Evolutionary conservation across 1,140 invertebrate genomes (phyloP).

Genomic region (Brachionus calyciflorus): DNA sequence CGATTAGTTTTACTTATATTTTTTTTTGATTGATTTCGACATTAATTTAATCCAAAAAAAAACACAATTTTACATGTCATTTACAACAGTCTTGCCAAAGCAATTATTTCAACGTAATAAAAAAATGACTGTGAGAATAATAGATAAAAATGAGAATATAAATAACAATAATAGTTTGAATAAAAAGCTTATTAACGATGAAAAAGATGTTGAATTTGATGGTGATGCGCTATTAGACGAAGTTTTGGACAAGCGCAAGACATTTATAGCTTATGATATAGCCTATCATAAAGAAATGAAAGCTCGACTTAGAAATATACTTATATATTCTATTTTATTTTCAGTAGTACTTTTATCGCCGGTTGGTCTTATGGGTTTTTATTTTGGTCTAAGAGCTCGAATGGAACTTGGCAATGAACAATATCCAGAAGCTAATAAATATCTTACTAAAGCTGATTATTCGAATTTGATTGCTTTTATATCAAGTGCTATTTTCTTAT

Average conservation of each 20-base stretch:
- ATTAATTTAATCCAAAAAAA: no score
- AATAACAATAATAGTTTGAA: background rate
- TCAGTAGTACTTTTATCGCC: background rate
- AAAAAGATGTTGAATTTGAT: no score
- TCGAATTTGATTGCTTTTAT: constrained; percentile 21
- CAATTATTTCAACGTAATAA: no score
- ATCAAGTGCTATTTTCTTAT: background rate
- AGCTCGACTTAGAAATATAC: constrained; percentile 7
- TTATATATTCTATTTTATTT: constrained; percentile 18
- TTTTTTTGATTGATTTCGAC: no score
- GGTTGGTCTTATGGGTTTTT: background rate
- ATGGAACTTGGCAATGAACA: background rate
- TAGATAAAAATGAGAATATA: no score
- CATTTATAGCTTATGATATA: constrained; percentile 10
- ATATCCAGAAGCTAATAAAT: constrained; percentile 7
- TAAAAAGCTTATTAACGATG: no score
- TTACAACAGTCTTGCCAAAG: no score
- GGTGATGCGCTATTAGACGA: no score
- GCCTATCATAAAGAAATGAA: constrained; percentile 18
- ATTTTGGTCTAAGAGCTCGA: constrained; percentile 7
- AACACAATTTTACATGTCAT: no score
- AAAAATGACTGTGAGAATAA: no score
- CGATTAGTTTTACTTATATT: no score
- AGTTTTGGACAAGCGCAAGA: no score
- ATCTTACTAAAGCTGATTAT: constrained; percentile 19